Evolutionary conservation across 2,888 invertebrate species (phyloP), one percentile per base, ranked within the genome.

Genomic region (Ctena decussata): DNA sequence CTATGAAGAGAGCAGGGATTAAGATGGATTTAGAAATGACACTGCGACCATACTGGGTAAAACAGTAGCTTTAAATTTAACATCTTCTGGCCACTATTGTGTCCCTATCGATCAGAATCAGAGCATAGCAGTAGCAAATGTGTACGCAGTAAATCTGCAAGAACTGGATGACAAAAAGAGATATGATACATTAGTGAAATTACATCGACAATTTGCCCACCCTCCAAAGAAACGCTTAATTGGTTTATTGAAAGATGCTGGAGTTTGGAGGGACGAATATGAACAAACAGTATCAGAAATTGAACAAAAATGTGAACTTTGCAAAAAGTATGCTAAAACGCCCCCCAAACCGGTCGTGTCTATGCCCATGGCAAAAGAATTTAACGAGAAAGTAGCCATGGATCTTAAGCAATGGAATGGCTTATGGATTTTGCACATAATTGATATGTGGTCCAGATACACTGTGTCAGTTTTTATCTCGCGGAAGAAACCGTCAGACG

Each of bases 1-100:
- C 84, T n/a, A 86, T 86, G 83, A 80, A 83, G 76, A 80, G n/a
- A 32, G 72, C 72, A 15, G 72, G 72, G 5, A 39, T 72, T 15
- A 72, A 72, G n/a, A 72, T 72, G 37, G 41, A 80, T 44, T 30
- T 80, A n/a, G 74, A 80, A 44, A 65, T 15, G 80, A 76, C 37
- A 76, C 65, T 30, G 80, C 80, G 8, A 57, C 21, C 15, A 80
- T 80, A 21, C 21, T 80, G 39, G 78, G 79, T n/a, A 57, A 83
- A 46, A 32, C 46, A 8, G 69, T 83, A 11, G 39, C 74, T 18
- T 46, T 83, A 46, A 79, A 73, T 21, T 5, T 53, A 8, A 18
- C 81, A 24, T 75, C 70, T 60, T 81, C 76, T n/a, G 80, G 73
- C n/a, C 73, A 80, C 41, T 80, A 80, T 32, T 80, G 73, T 39